phyloP scores from a whole-genome alignment of 2,113 vertebrate species.

The Entelurus aequoreus region DNA sequence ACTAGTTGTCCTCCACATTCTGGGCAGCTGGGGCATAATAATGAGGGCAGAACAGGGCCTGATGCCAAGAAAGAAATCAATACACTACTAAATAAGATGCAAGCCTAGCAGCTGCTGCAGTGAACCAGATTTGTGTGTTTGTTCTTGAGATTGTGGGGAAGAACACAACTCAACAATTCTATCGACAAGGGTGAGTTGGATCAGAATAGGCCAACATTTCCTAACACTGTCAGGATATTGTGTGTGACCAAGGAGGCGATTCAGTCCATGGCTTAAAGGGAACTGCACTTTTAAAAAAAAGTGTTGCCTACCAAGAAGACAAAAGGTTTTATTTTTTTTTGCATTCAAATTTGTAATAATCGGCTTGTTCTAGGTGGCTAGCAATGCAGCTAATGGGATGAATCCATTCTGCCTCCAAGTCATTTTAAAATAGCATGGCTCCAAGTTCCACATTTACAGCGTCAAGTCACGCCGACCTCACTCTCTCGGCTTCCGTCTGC shows the following conservation, averaged over 20 bases:
- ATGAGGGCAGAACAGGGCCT: slow-evolving; percentile 39
- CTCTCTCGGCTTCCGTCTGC: no score
- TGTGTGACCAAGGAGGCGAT: slow-evolving; percentile 1
- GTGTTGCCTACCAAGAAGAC: no score
- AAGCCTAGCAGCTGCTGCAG: slow-evolving; percentile 47
- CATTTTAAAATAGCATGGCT: no score
- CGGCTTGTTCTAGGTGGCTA: no score
- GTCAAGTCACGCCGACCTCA: no score
- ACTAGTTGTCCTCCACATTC: slow-evolving; percentile 30
- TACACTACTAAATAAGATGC: slow-evolving; percentile 56
- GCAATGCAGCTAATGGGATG: no score
- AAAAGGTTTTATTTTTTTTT: no score
- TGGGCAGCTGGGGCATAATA: slow-evolving; percentile 46
- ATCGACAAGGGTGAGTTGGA: slow-evolving; percentile 18
- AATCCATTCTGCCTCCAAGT: no score
- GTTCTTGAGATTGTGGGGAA: slow-evolving; percentile 6
- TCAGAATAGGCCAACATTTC: slow-evolving; percentile 27
- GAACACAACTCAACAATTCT: slow-evolving; percentile 36
- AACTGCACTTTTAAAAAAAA: no score
- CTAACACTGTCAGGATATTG: slow-evolving; percentile 26
- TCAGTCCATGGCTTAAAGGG: no score
- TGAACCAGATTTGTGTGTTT: slow-evolving; percentile 33
- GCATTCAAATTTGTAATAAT: no score
- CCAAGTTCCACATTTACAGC: no score
- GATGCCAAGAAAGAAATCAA: slow-evolving; percentile 54